Base-by-base conservation (phyloP, 2,888 invertebrate genomes). In the Aricia artaxerxes region DNA sequence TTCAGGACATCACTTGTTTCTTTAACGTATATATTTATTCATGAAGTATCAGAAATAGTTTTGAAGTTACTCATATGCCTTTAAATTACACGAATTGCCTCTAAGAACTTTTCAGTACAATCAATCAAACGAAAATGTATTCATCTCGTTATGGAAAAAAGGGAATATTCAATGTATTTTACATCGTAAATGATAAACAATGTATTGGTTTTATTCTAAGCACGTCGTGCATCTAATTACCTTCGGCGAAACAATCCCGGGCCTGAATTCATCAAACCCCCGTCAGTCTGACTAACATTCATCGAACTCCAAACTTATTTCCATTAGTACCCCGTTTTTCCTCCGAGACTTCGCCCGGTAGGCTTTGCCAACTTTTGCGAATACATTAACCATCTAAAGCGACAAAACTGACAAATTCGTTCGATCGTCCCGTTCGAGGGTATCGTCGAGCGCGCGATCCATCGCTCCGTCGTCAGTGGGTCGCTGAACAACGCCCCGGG, bases 341-440 rank as follows among this genome's bases (percentile, higher is more conserved):
- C 89, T 88, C 84, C 78, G 89, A 88, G 89, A 87, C 86, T 85
- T 78, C 60, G 64, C 81, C 86, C 87, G 85, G 87, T 88, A 88
- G 86, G 89, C 90, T 91, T 90, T 90, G 86, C 88, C 87, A 87
- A 92, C 90, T 92, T 92, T 82, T 87, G 85, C 83, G 92, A 92
- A 92, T 92, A 92, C 92, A 92, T 92, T 92, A 92, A 89, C 91
- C 88, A 87, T 86, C 83, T 87, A 86, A 85, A 87, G 86, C 87
- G 87, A 88, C 89, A 87, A 86, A 88, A 88, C 88, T 91, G 92
- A 92, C 90, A 90, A 92, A 92, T 91, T 89, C 84, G 82, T 83
- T 84, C 85, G 85, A 79, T 78, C 79, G 80, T 82, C 81, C 79
- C 80, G 9, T 72, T 38, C 38, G 72, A 1, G 38, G 72, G 38